Conservation (phyloP, 1,140 invertebrate species). For the Latrodectus geometricus region DNA sequence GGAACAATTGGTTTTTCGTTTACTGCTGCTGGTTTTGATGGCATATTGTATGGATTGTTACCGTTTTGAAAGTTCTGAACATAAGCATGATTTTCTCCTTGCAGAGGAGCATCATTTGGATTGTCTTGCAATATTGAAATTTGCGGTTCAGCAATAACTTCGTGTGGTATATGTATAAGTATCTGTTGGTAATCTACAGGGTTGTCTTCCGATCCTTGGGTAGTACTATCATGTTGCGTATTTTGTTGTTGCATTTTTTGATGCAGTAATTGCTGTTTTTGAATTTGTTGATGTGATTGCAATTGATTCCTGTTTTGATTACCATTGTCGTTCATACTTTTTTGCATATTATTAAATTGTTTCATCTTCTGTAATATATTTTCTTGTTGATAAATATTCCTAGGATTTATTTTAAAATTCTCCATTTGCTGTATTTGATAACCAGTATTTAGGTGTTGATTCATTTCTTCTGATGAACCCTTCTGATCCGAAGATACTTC, state of each 20-base stretch:
- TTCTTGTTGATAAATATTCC: no score
- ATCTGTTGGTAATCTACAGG: constrained; percentile 29
- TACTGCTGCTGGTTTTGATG: no score
- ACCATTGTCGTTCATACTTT: no score
- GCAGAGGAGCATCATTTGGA: background rate
- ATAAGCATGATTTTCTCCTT: background rate
- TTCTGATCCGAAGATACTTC: background rate
- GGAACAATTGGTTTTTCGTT: no score
- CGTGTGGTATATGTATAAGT: constrained; percentile 42
- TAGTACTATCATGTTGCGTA: background rate
- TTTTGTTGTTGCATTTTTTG: background rate
- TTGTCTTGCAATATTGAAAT: background rate
- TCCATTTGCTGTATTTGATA: background rate
- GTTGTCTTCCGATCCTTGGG: background rate
- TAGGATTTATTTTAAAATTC: no score
- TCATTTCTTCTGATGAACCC: background rate
- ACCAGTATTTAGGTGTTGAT: background rate
- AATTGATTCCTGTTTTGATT: no score
- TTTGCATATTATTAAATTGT: no score
- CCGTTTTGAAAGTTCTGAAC: no score
- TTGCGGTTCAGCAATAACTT: background rate
- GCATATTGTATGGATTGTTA: no score
- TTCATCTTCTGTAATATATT: no score
- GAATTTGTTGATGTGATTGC: background rate
- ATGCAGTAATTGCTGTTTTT: background rate